Conservation (phyloP, 2,113 vertebrate species). For the Lasiurus borealis region DNA sequence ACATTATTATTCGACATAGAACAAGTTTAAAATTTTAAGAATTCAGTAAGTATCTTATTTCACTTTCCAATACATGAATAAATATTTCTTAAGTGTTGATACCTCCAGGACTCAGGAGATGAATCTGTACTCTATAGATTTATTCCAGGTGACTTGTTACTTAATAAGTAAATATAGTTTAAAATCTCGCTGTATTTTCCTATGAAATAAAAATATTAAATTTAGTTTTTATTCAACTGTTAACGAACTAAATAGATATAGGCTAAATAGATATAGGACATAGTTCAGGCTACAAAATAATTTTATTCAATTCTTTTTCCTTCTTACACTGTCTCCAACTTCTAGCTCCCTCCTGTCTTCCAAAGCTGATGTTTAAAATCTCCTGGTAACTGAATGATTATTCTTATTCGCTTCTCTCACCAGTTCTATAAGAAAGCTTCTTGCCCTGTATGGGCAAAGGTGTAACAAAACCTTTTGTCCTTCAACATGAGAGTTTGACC, state of each 20-base stretch:
- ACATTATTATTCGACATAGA: constrained; percentile 35
- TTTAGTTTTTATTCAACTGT: constrained; percentile 18
- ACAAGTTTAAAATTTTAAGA: not conserved
- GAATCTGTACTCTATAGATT: constrained; percentile 43
- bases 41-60: constrained; percentile 12
- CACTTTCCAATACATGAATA: constrained; percentile 16
- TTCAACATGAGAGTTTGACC: constrained; percentile 40
- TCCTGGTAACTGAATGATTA: not conserved
- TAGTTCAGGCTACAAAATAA: not conserved
- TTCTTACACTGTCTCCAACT: not conserved
- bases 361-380: constrained; percentile 37
- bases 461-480: constrained; percentile 24
- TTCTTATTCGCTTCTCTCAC: not conserved
- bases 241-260: constrained; percentile 2
- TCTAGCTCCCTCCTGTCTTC: not conserved
- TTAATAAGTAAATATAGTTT: constrained; percentile 1
- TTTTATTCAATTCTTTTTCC: not conserved
- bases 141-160: not conserved
- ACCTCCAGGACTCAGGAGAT: not conserved
- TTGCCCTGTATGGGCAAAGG: not conserved
- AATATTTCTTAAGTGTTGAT: constrained; percentile 21
- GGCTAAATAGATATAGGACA: not conserved
- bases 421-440: not conserved
- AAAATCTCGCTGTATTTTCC: not conserved
- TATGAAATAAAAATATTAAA: constrained; percentile 48